Evolutionary conservation across 1,140 invertebrate genomes (phyloP), one percentile per base, ranked within the genome.

Genomic region (Lysiphlebus fabarum): DNA sequence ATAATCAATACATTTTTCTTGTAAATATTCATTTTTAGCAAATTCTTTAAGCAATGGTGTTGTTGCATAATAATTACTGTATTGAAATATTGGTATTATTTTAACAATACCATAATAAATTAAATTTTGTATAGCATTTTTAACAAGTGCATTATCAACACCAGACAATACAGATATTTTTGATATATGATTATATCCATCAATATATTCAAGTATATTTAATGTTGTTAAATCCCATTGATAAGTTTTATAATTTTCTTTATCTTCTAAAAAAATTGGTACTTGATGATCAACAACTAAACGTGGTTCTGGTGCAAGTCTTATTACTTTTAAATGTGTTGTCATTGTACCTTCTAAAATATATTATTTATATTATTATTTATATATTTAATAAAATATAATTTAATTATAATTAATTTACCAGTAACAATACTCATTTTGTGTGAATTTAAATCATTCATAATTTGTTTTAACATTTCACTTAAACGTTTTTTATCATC

Each of bases 221-320:
- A 95, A 89, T 6, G 94, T 96, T 5, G 95, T 96, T 26, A 97
- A 83, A 78, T 97, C 94, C 93, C 93, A 97, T 53, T 90, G 86
- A 68, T 87, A 86, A 7, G 76, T 77, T 64, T 79, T 83, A 70
- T 80, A 83, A 56, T 74, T 71, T 75, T 82, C 82, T 71, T 75
- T 72, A 70, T 81, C 75, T 67, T 85, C 82, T 43, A 90, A 80
- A 67, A 96, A 86, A 38, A 96, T 85, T 0, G 95, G 95, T 4
- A 98, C 95, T 78, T 96, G 90, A 76, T 94, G 90, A 78, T 96
- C 93, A 51, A 87, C 80, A 5, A 96, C 92, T 9, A 84, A 80
- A n/a, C 85, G 82, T 5, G 94, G 93, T 73, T 92, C 90, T n/a
- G 84, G 82, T 43, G 87, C 84, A 38, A 91, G 82, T 67, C 84